A percentile compares a stretch with the other conserved stretches of the same genome.
phyloP scores from a whole-genome alignment of 2,888 invertebrate species.

The Candidula unifasciata region DNA sequence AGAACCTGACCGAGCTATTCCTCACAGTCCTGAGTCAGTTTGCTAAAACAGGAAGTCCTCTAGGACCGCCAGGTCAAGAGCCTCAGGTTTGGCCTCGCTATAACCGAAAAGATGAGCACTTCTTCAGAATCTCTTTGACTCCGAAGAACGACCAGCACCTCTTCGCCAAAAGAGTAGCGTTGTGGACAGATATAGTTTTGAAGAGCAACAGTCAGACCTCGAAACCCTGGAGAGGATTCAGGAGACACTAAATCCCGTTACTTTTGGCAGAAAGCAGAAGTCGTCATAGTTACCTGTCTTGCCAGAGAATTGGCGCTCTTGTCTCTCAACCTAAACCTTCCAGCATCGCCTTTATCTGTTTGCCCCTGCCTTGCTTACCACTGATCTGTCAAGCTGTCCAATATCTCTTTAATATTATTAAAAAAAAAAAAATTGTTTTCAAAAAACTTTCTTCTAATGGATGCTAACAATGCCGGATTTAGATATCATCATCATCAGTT shows the following conservation, averaged over 20 bases:
- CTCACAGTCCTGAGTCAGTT: constrained; percentile 14
- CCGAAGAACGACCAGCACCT: constrained; percentile 9
- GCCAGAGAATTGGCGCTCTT: not conserved
- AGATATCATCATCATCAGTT: no score
- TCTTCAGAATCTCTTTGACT: not conserved
- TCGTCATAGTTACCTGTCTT: not conserved
- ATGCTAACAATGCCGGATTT: not conserved
- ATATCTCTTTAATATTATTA: no score
- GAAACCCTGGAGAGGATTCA: not conserved
- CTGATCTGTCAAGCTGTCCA: no score
- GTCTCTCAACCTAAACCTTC: not conserved
- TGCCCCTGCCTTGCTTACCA: not conserved
- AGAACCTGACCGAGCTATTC: not conserved
- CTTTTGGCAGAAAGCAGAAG: not conserved
- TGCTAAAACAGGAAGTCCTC: constrained; percentile 37
- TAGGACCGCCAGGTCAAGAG: not conserved
- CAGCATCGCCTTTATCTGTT: not conserved
- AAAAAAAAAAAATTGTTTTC: not conserved
- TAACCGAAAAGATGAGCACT: constrained; percentile 22
- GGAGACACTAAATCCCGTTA: no score
- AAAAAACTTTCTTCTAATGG: not conserved
- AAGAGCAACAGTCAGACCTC: not conserved
- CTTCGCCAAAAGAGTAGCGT: constrained; percentile 2
- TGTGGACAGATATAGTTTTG: constrained; percentile 32
- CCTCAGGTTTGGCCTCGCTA: constrained; percentile 19